Evolutionary conservation across 2,888 invertebrate species (phyloP), one percentile per base, ranked within the genome.

Genomic region (Silvanus unidentatus): DNA sequence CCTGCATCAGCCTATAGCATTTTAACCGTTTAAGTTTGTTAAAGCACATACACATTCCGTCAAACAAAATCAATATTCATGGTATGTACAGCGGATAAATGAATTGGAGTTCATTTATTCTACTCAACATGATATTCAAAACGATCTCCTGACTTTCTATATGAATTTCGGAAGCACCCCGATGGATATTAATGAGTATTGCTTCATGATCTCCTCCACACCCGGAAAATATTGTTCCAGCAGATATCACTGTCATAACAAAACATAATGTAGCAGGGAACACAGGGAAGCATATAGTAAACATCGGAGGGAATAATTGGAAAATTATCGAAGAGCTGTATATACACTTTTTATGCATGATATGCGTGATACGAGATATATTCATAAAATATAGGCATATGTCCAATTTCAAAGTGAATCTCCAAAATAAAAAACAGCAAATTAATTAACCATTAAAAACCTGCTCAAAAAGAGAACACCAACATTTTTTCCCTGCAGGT

Each of bases 61-160:
- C 50, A 50, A 47, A 45, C 50, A 48, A 49, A 54, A 57, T 60
- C 60, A 59, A 60, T 60, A 60, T 60, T 55, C 60, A 57, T 53
- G 48, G 50, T 47, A 48, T 48, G 53, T 53, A 50, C 51, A 49
- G 45, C 45, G 52, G 46, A 47, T 50, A 58, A 58, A 55, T 58
- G 56, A 53, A 58, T 57, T 54, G 53, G 46, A 53, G 49, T 56
- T 54, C 54, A 58, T 58, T 54, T 58, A 49, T 56, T 55, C 49
- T 48, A 41, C 43, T 37, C 42, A 42, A 40, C 16, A 38, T 30
- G 44, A 44, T 45, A 42, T 47, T 44, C 47, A 38, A 34, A 42
- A 35, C 42, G 42, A 42, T 44, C 40, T 40, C 45, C 45, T 22
- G 41, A 15, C 41, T 22, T 41, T 35, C 40, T 39, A 16, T 34